Evolutionary conservation across 1,140 invertebrate genomes (phyloP), one percentile per base, ranked within the genome.

Genomic region (Mesaphorura yosii): DNA sequence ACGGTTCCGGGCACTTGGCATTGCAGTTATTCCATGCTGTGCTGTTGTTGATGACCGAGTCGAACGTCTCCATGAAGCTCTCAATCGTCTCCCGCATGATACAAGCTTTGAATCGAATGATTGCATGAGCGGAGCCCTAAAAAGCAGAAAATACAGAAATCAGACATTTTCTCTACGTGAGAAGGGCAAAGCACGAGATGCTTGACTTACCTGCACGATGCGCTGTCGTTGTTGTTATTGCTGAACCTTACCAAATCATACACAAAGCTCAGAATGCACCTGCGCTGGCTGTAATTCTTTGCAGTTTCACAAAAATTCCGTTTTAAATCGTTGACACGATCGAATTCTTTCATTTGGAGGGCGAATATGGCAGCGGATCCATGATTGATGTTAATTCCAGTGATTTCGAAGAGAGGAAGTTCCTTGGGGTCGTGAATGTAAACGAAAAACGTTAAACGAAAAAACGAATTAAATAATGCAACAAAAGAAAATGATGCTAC

Each of bases 371-470:
- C 31, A 6, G 22, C 4, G 0, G 52, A 44, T 7, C 34, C 52
- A 4, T 54, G 41, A 40, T 48, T 47, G 7, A 54, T 48, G 17
- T 54, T 54, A 4, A 40, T 48, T 1, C 45, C 52, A 15, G n/a
- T 47, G 20, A 54, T 40, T 10, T 26, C 45, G 20, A 28, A 15
- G 12, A 54, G 10, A 7, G 45, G 52, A 2, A 38, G 6, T 39
- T 54, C 52, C 1, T 48, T 17, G 0, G 23, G 19, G 40, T 39
- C 14, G 26, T 48, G 52, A 2, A 54, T 27, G 25, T 27, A 54
- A 12, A 17, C 23, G 17, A 22, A 19, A 6, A 42, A 42, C 7
- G 7, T 7, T 17, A 6, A 22, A 42, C 40, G 40, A 42, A 42
- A 7, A 7, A 19, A 6, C 40, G 23, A 7, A 42, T 19, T 42